Conservation (phyloP, 2,113 vertebrate genomes). For the Alligator mississippiensis region DNA sequence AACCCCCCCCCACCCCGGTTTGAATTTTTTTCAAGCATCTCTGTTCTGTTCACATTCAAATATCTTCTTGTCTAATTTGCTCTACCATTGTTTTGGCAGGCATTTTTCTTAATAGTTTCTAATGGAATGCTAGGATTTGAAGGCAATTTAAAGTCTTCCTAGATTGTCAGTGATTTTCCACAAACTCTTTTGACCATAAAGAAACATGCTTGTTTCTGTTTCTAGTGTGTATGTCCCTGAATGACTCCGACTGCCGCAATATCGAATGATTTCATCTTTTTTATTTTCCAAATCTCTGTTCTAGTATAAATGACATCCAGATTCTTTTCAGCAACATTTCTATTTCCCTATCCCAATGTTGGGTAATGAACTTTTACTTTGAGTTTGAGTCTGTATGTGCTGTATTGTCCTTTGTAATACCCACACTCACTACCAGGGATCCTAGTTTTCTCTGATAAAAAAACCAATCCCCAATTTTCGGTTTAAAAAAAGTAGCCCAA, state of each 20-base stretch:
- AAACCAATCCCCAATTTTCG: too few species aligned
- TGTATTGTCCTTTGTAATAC: too few species aligned
- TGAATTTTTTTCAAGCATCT: not conserved
- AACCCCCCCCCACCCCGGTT: not conserved
- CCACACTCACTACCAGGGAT: too few species aligned
- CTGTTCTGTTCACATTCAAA: not conserved
- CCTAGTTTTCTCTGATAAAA: too few species aligned
- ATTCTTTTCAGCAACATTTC: slow-evolving; percentile 24
- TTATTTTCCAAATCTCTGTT: slow-evolving; percentile 42
- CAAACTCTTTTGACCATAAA: slow-evolving; percentile 13
- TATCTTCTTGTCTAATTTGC: not conserved
- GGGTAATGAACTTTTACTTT: slow-evolving; percentile 45
- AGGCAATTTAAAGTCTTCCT: not conserved
- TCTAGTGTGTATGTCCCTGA: slow-evolving; percentile 47
- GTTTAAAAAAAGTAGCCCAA: too few species aligned
- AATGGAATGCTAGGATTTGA: not conserved
- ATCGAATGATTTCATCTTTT: slow-evolving; percentile 9
- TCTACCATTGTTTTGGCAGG: not conserved
- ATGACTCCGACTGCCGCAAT: slow-evolving; percentile 19
- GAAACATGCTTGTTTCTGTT: not conserved
- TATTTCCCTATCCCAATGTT: slow-evolving; percentile 38
- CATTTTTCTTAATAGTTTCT: not conserved
- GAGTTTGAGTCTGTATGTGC: too few species aligned
- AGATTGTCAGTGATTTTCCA: not conserved
- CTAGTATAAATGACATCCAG: slow-evolving; percentile 57